phyloP scores from a whole-genome alignment of 2,888 invertebrate genomes.

The Antitype chi region DNA sequence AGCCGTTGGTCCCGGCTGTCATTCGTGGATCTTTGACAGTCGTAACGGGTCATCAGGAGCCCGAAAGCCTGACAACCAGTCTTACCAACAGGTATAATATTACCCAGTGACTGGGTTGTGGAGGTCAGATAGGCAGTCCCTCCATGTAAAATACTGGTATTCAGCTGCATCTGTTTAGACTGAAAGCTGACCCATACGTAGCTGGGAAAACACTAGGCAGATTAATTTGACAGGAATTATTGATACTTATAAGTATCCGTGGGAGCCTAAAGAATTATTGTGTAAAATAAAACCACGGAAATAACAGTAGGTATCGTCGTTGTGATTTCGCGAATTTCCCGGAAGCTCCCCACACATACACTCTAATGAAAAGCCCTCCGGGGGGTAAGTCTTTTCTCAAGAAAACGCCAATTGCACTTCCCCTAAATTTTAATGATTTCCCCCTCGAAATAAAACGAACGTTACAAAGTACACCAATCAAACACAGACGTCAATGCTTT shows the following conservation, averaged over 20 bases:
- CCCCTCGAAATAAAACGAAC: slow-evolving; percentile 10
- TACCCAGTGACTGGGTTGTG: too few relatives aligned
- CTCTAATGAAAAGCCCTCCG: not conserved
- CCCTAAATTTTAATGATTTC: not conserved
- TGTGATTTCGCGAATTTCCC: not conserved
- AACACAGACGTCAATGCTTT: slow-evolving; percentile 17
- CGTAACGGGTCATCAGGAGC: too few relatives aligned
- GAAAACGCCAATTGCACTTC: slow-evolving; percentile 26
- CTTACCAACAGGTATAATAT: too few relatives aligned
- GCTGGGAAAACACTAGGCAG: too few relatives aligned
- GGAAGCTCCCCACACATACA: not conserved
- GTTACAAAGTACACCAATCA: not conserved
- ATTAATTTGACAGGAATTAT: not conserved
- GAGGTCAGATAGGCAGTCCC: too few relatives aligned
- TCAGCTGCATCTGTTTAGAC: too few relatives aligned
- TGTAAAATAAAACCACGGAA: not conserved
- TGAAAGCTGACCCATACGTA: too few relatives aligned
- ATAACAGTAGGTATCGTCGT: too few relatives aligned
- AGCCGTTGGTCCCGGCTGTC: too few relatives aligned
- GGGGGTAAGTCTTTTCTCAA: slow-evolving; percentile 8
- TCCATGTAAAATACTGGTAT: too few relatives aligned
- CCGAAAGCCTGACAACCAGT: too few relatives aligned
- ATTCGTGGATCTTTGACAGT: too few relatives aligned
- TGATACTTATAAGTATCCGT: not conserved
- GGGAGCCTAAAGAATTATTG: not conserved